Percentiles rank a stretch among this genome's conserved stretches.
Evolutionary conservation across 2,113 vertebrate species (phyloP).

Genomic region (Puffinus mauretanicus): DNA sequence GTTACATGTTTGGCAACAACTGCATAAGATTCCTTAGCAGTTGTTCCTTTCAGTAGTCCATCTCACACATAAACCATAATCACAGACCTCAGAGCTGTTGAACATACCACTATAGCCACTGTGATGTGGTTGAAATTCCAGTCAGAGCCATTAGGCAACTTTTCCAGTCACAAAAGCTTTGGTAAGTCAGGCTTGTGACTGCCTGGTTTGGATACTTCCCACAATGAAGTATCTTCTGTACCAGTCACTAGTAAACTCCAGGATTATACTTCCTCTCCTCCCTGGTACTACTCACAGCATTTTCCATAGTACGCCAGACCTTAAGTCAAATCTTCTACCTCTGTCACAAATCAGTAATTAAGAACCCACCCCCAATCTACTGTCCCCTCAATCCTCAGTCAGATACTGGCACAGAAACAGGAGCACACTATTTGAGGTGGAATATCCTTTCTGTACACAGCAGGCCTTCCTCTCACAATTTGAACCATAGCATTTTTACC

Average conservation of each 20-base stretch:
- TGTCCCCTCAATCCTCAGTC: not conserved
- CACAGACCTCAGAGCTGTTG: not conserved
- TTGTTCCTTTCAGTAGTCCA: not conserved
- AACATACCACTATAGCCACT: not conserved
- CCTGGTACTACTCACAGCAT: not conserved
- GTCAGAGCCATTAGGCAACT: not conserved
- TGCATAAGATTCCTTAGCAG: not conserved
- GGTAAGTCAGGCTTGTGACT: not conserved
- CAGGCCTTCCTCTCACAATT: not conserved
- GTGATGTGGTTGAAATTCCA: not conserved
- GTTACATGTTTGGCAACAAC: not conserved
- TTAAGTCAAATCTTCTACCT: not conserved
- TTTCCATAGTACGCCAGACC: not conserved
- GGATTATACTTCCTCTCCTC: not conserved
- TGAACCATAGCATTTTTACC: not conserved
- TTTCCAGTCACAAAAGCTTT: not conserved
- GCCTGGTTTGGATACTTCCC: not conserved
- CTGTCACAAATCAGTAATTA: not conserved
- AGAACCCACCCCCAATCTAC: not conserved
- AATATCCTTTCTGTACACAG: not conserved
- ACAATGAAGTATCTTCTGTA: not conserved
- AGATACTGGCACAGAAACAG: not conserved
- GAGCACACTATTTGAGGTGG: not conserved
- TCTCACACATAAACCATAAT: not conserved
- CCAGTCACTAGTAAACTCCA: not conserved